These are phyloP conservation scores for Podarcis raffonei DNA, from an alignment of 2,113 vertebrate species.

Conservation along the genomic window DNA sequence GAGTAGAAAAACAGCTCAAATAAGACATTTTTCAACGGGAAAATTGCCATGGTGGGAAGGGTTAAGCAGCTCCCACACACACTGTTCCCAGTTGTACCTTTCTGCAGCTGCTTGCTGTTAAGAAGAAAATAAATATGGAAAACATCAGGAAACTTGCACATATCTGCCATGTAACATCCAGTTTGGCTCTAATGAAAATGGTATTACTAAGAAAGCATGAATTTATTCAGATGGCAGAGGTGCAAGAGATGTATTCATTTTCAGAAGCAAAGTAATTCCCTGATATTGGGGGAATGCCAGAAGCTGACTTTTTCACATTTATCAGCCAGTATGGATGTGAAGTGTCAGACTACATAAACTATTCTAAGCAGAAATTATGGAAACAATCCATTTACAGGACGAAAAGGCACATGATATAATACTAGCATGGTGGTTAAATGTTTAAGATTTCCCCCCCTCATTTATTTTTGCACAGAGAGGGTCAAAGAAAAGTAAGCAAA, in stretches of 20 bases:
- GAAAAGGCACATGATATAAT: neutral
- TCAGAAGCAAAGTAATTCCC: neutral
- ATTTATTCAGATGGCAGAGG: neutral
- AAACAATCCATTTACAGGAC: neutral
- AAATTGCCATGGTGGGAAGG: neutral
- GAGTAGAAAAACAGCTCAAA: neutral
- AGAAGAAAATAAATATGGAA: neutral
- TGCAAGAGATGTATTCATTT: neutral
- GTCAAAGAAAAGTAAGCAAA: slow-evolving; percentile 27
- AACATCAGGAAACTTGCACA: neutral
- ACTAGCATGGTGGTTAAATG: neutral
- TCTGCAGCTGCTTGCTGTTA: neutral
- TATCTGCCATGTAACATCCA: neutral
- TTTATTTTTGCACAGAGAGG: slow-evolving; percentile 17
- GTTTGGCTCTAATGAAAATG: neutral
- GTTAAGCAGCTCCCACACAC: neutral
- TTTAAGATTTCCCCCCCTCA: neutral
- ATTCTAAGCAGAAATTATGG: neutral
- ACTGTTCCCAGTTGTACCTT: neutral
- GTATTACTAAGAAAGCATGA: too few relatives aligned
- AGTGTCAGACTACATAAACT: neutral
- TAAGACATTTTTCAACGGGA: neutral
- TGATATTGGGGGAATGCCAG: neutral
- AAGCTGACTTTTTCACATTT: neutral
- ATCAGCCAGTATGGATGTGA: neutral